A percentile compares a stretch with the other conserved stretches of the same genome.
These are phyloP conservation scores for Artibeus lituratus DNA, from an alignment of 2,797 vertebrate species.

Conservation along the genomic window DNA sequence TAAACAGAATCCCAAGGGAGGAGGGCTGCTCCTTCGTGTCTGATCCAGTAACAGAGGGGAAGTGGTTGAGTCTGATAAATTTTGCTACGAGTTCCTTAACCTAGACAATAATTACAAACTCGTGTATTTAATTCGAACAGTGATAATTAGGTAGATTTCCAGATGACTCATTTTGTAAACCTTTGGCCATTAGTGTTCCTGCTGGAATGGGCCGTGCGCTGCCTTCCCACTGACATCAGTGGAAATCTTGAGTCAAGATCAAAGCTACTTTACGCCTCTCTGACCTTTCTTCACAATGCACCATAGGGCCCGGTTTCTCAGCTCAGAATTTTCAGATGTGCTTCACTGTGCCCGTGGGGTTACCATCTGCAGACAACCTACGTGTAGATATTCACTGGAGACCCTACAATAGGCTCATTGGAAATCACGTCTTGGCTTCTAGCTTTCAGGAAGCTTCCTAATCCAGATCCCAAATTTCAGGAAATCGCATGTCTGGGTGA, in stretches of 20 bases:
- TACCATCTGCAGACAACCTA: not conserved
- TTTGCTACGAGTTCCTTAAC: slow-evolving; percentile 71
- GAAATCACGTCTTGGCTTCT: not conserved
- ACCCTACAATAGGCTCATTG: not conserved
- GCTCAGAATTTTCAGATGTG: slow-evolving; percentile 29
- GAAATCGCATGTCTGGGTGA: not conserved
- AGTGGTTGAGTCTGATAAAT: not conserved
- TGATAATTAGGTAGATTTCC: slow-evolving; percentile 82
- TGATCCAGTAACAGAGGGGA: not conserved
- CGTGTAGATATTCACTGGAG: not conserved
- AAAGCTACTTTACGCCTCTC: slow-evolving; percentile 39
- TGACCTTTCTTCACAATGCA: slow-evolving; percentile 64
- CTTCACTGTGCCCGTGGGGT: not conserved
- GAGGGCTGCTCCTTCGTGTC: not conserved
- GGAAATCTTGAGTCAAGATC: slow-evolving; percentile 59
- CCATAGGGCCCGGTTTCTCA: not conserved
- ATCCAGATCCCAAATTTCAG: not conserved
- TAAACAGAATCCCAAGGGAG: not conserved
- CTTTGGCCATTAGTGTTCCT: not conserved
- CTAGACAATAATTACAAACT: slow-evolving; percentile 45
- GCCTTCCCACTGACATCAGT: slow-evolving; percentile 56
- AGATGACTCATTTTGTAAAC: slow-evolving; percentile 79
- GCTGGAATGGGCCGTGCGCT: slow-evolving; percentile 29
- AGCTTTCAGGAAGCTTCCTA: not conserved
- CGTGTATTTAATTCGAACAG: slow-evolving; percentile 47